phyloP scores from a whole-genome alignment of 2,113 vertebrate genomes.

The Melanotaenia duboulayi region DNA sequence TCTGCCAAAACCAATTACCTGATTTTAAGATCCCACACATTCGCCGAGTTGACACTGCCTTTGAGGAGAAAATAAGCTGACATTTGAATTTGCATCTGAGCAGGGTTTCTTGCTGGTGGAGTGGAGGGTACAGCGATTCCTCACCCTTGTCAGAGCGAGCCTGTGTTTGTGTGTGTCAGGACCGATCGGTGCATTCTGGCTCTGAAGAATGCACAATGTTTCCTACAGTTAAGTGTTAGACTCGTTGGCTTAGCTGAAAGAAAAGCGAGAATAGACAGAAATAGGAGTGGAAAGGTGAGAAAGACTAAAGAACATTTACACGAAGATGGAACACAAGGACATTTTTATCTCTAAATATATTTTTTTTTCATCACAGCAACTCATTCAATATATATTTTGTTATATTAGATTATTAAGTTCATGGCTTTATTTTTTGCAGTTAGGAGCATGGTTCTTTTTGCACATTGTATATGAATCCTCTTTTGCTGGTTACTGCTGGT shows the following conservation, averaged over 20 bases:
- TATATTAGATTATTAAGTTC: too few species aligned
- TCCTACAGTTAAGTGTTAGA: conserved; percentile 53
- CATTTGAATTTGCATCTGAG: conserved; percentile 67
- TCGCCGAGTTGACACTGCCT: conserved; percentile 55
- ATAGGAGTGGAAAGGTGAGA: conserved; percentile 46
- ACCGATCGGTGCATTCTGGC: conserved; percentile 50
- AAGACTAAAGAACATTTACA: conserved; percentile 6
- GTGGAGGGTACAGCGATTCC: conserved; percentile 44
- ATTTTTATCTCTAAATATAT: not conserved
- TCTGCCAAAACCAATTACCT: conserved; percentile 68
- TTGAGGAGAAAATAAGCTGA: conserved; percentile 67
- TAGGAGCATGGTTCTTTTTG: too few species aligned
- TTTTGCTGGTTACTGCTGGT: not conserved
- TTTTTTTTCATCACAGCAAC: not conserved
- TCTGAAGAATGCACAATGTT: conserved; percentile 59
- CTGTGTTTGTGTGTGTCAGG: conserved; percentile 67
- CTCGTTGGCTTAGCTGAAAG: conserved; percentile 21
- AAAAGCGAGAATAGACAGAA: conserved; percentile 29
- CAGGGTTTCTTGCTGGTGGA: conserved; percentile 59
- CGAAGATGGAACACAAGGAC: not conserved
- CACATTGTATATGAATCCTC: too few species aligned
- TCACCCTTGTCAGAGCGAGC: conserved; percentile 39
- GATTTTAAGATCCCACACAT: conserved; percentile 49
- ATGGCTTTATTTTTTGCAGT: not conserved
- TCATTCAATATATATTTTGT: too few species aligned